Evolutionary conservation across 2,797 vertebrate species (phyloP), one percentile per base, ranked within the genome.

Genomic region (Sylvia borin): DNA sequence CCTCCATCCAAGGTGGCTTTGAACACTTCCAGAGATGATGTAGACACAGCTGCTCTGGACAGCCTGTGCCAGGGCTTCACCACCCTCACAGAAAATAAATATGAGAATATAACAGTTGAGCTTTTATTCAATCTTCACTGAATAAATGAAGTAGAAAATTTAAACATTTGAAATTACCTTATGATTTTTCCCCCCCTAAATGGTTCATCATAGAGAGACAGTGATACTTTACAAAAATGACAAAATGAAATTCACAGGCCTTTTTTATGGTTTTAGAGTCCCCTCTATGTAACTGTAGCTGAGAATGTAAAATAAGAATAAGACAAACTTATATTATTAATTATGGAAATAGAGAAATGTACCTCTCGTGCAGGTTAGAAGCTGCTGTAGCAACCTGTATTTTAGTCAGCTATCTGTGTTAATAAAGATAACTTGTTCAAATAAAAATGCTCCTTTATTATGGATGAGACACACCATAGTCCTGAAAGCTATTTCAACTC

Each of bases 401-500:
- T 90, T 74, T 67, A 84, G n/a, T 68, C 31, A 71, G 15, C 13
- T 43, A 14, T 38, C 58, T 73, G 32, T 91, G 68, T 57, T 92
- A 92, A 88, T 57, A 73, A 79, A 92, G 61, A 82, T 67, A 80
- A 74, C 29, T 61, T 72, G 12, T 77, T 94, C 20, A 93, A 95
- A 88, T 58, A 86, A 82, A 81, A 76, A 50, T 24, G 18, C 5
- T 60, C 3, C 67, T 71, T 74, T 45, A 32, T 73, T 64, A 77
- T 67, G 58, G 57, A 60, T 70, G 31, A 40, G 10, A 70, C 47
- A 16, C 10, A 55, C 8, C 5, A 34, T 12, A 50, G 48, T 48
- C 50, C 27, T 76, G 51, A 70, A 53, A 72, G 58, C 2, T 54
- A 21, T 58, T 74, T 78, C 34, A 81, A 13, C 25, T 16, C 34